Evolutionary conservation across 1,140 invertebrate species (phyloP), one percentile per base, ranked within the genome.

Genomic region (Leptinotarsa lineolata): DNA sequence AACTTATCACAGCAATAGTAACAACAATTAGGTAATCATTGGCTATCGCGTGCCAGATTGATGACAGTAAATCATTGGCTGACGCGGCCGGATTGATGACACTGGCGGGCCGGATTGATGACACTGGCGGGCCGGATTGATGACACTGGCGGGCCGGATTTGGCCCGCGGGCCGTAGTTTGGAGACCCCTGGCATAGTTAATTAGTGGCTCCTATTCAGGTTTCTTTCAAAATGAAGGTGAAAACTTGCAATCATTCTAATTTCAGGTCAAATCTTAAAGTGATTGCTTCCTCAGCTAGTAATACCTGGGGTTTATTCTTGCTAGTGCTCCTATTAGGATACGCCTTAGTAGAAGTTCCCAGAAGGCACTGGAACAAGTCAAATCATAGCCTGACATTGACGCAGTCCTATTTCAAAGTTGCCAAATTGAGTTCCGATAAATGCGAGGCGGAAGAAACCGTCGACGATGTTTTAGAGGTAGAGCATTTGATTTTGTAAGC

Each of bases 231-330:
- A 59, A 20, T 59, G 15, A 18, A 2, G n/a, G 6, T 70, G 44
- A 39, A 24, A 68, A 44, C n/a, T 15, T n/a, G 15, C n/a, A 39
- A 12, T 20, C n/a, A 58, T 15, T 44, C 24, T 15, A 11, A 59
- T 82, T 83, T 64, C 83, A 94, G 91, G 78, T 91, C 92, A 74
- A 96, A 98, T 85, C 87, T 99, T 15, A 99, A 98, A 88, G 93
- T 96, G 0, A 97, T 99, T 76, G 95, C 97, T 61, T 96, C 98
- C n/a, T 97, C 97, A 16, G 97, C 98, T 12, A 98, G 96, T 80
- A 99, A 99, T 81, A 99, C 98, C 0, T 99, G 98, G 98, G 98
- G 98, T 72, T 86, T 99, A 45, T 98, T 99, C 84, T 87, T 99
- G 22, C 86, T 99, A 18, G 95, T 99, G 44, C 85, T 99, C 21